A percentile compares a stretch with the other conserved stretches of the same genome.
Conservation (phyloP, 2,797 vertebrate species). For the Thunnus albacares region DNA sequence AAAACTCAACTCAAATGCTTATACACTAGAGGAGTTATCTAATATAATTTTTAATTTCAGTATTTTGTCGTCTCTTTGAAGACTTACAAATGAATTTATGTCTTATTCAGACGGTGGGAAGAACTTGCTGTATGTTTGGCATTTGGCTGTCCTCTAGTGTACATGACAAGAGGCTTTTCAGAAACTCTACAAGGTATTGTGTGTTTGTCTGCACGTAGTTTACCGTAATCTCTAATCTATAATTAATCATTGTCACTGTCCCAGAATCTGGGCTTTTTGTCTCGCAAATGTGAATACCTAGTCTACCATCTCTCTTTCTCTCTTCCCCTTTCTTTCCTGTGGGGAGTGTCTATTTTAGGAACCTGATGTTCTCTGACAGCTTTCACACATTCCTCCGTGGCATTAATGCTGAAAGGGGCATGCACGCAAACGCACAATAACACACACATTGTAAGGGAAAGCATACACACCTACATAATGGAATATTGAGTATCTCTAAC, state of each 20-base stretch:
- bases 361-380: slow-evolving; percentile 81
- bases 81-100: not conserved
- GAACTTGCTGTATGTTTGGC: slow-evolving; percentile 16
- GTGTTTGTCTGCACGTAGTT: slow-evolving; percentile 17
- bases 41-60: not conserved
- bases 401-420: slow-evolving; percentile 54
- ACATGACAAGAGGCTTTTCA: slow-evolving; percentile 35
- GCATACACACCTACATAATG: slow-evolving; percentile 27
- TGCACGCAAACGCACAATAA: slow-evolving; percentile 17
- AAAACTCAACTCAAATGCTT: not conserved
- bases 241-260: slow-evolving; percentile 72
- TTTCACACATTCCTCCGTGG: slow-evolving; percentile 74
- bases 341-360: slow-evolving; percentile 78
- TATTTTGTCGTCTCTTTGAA: not conserved
- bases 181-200: slow-evolving; percentile 13
- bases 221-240: slow-evolving; percentile 65
- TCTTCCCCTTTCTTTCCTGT: slow-evolving; percentile 40
- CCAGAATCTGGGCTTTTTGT: slow-evolving; percentile 67
- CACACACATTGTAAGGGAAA: slow-evolving; percentile 29
- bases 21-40: not conserved
- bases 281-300: slow-evolving; percentile 54
- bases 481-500: slow-evolving; percentile 41
- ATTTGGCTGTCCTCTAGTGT: slow-evolving; percentile 18
- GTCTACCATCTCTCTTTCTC: slow-evolving; percentile 27
- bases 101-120: not conserved